Evolutionary conservation across 2,888 invertebrate genomes (phyloP).

Genomic region (Spialia ferax): DNA sequence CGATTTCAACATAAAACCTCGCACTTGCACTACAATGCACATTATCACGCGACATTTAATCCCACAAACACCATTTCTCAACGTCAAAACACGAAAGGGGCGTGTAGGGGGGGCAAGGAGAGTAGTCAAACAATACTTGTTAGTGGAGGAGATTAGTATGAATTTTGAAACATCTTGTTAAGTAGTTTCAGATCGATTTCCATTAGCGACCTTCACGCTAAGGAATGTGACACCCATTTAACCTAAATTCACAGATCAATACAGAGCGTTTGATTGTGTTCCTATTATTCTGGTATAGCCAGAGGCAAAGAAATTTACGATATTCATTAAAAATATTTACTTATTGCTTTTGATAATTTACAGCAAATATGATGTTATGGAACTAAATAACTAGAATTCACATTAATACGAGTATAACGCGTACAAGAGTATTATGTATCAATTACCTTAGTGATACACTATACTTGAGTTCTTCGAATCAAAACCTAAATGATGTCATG

Average conservation of each 20-base stretch:
- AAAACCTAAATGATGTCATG: constrained; percentile 7
- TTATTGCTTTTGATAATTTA: not conserved
- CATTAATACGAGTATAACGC: not conserved
- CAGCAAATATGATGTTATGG: not conserved
- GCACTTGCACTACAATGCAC: constrained; percentile 33
- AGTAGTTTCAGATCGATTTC: constrained; percentile 35
- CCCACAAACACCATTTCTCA: constrained; percentile 44
- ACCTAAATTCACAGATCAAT: not conserved
- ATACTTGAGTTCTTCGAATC: not conserved
- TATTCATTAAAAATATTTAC: not conserved
- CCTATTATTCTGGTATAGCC: not conserved
- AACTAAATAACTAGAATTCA: not conserved
- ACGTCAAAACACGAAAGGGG: constrained; percentile 43
- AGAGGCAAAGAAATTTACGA: not conserved
- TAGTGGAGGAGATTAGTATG: constrained; percentile 36
- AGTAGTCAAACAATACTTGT: constrained; percentile 39
- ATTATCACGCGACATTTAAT: constrained; percentile 45
- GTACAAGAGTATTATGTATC: not conserved
- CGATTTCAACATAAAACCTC: constrained; percentile 21
- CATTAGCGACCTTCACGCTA: constrained; percentile 14
- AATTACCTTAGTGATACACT: no score
- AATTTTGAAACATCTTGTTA: constrained; percentile 35
- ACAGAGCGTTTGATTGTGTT: constrained; percentile 4
- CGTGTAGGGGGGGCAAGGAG: constrained; percentile 42
- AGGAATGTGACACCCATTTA: constrained; percentile 12